Evolutionary conservation across 2,888 invertebrate species (phyloP).

Genomic region (Chironomus tentans): DNA sequence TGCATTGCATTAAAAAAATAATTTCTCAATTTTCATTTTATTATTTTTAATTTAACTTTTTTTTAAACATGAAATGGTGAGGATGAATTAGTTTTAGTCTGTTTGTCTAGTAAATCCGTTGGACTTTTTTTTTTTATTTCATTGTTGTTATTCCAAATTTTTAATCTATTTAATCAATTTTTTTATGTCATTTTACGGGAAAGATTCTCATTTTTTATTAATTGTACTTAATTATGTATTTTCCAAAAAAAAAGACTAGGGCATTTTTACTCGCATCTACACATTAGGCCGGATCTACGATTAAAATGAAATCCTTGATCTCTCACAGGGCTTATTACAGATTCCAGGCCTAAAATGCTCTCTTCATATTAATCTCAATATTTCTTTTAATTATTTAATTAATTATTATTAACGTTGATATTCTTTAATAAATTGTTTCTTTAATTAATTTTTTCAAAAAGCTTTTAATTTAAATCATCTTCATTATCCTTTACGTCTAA

Average conservation of each 20-base stretch:
- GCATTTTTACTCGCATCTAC: background rate
- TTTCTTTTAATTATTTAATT: background rate
- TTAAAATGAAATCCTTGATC: background rate
- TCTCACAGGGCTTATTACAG: background rate
- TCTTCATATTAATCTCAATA: background rate
- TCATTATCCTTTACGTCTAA: background rate
- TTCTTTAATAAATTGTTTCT: background rate
- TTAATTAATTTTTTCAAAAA: background rate
- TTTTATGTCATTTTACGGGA: too few species aligned
- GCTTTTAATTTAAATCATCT: background rate
- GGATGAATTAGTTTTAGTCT: too few species aligned
- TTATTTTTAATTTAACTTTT: too few species aligned
- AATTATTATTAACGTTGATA: background rate
- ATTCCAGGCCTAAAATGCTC: background rate
- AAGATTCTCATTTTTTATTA: background rate
- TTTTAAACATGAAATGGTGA: too few species aligned
- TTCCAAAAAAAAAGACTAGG: background rate
- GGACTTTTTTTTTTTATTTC: too few species aligned
- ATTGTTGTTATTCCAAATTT: too few species aligned
- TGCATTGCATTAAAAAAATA: background rate
- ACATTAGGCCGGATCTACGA: background rate
- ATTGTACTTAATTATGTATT: background rate
- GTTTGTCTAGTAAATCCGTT: too few species aligned
- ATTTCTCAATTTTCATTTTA: background rate
- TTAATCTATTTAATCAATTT: too few species aligned